A percentile compares a stretch with the other conserved stretches of the same genome.
These are phyloP conservation scores for Cristatella mucedo DNA, from an alignment of 2,888 invertebrate genomes.

Conservation along the genomic window DNA sequence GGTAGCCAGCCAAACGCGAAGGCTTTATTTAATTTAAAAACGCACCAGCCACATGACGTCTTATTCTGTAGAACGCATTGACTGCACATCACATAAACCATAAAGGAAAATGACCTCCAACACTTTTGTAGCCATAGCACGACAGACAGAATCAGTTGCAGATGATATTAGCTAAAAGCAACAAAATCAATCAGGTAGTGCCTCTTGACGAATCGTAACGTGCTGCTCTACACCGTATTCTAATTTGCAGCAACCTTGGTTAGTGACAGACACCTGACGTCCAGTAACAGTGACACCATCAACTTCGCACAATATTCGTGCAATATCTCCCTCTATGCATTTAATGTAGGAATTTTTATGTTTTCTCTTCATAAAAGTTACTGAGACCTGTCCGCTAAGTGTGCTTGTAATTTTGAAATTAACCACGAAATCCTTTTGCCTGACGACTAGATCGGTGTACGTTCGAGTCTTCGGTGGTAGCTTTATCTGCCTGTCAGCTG, in stretches of 20 bases:
- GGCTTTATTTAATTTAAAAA: too few species aligned
- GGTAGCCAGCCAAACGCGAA: too few species aligned
- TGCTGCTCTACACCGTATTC: constrained; percentile 32
- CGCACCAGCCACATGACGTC: too few species aligned
- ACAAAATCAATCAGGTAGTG: too few species aligned
- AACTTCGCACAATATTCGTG: constrained; percentile 19
- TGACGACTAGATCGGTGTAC: constrained; percentile 39
- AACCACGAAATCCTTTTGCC: constrained; percentile 39
- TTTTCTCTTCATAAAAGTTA: constrained; percentile 32
- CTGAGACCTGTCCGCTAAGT: constrained; percentile 27
- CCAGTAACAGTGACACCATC: constrained; percentile 17
- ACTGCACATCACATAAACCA: too few species aligned
- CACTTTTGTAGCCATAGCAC: too few species aligned
- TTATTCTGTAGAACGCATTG: too few species aligned
- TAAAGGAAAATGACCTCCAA: too few species aligned
- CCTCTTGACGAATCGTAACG: too few species aligned
- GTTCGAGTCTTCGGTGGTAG: constrained; percentile 31
- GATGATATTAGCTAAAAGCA: too few species aligned
- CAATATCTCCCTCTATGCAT: constrained; percentile 25
- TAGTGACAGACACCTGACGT: constrained; percentile 17
- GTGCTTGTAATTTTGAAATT: constrained; percentile 33
- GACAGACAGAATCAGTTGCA: too few species aligned
- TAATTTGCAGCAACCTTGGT: constrained; percentile 27
- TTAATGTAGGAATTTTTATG: constrained; percentile 38
- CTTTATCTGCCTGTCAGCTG: constrained; percentile 39